Evolutionary conservation across 2,888 invertebrate genomes (phyloP), one percentile per base, ranked within the genome.

Genomic region (Synanthedon tipuliformis): DNA sequence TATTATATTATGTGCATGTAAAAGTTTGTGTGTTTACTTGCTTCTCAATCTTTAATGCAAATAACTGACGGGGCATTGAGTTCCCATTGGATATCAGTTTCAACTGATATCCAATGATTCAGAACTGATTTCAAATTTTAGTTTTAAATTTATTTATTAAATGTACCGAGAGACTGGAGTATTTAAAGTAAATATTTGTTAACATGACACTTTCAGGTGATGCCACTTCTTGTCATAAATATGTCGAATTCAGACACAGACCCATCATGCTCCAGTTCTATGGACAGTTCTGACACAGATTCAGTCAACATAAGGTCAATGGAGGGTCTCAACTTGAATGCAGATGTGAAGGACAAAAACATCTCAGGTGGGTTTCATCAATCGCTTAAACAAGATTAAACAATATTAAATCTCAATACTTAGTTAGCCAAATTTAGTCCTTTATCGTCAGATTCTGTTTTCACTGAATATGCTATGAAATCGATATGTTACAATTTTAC

Each of bases 191-290:
- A 4, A 3, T 8, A 13, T 12, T 45, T 45, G 7, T 12, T 45
- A 45, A 12, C 4, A 12, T 45, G 10, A 34, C 8, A 34, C 12
- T 78, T 88, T 41, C 70, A 91, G 91, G 90, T 91, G 58, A 81
- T 90, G 59, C 91, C 92, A 10, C 90, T 91, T 57, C 91, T 92
- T 55, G 92, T 92, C 50, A 90, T 88, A 59, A 74, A 91, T 57
- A 91, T 91, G 66, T 69, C 91, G 52, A 75, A 66, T 5, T 11
- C 74, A 16, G 87, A 82, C 56, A 73, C 79, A 2, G 86, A 87
- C 3, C 86, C 87, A 0, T 82, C 87, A 2, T 86, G 85, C 56
- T 85, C 87, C 0, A 83, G 85, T 0, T 84, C 86, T 4, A 66
- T 88, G 59, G 88, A 88, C 56, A 85, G 86, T 53, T 59, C 86